A percentile compares a stretch with the other conserved stretches of the same genome.
Evolutionary conservation across 2,113 vertebrate species (phyloP).

Genomic region (Tragelaphus imberbis): DNA sequence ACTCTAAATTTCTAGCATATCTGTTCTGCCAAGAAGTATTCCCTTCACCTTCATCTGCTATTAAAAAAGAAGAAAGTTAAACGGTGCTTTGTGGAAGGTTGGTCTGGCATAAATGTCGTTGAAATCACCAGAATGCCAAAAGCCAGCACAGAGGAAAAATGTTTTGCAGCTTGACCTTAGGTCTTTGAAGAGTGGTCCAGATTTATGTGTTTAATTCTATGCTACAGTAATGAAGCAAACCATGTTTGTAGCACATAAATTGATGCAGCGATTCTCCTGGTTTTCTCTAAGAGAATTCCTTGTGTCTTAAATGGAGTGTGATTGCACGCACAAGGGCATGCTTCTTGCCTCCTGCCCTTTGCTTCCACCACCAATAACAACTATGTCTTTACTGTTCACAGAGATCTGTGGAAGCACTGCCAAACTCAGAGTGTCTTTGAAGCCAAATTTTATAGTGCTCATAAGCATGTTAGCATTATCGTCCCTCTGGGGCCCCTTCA

Average conservation of each 20-base stretch:
- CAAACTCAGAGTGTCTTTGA: conserved; percentile 6
- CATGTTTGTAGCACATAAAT: background rate
- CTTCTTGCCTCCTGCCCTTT: background rate
- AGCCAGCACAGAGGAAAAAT: background rate
- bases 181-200: conserved; percentile 18
- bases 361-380: background rate
- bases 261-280: background rate
- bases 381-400: background rate
- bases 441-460: conserved; percentile 39
- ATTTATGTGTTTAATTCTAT: conserved; percentile 34
- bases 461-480: conserved; percentile 26
- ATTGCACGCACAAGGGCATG: background rate
- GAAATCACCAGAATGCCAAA: conserved; percentile 32
- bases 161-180: background rate
- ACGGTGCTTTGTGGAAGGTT: background rate
- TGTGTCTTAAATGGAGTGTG: background rate
- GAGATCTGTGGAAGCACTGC: background rate
- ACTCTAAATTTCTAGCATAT: conserved; percentile 20
- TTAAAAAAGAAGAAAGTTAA: background rate
- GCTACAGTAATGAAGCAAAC: background rate
- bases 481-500: conserved; percentile 28
- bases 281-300: conserved; percentile 1
- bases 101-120: background rate
- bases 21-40: background rate
- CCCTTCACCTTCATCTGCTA: conserved; percentile 32